These are phyloP conservation scores for Corbicula japonica DNA, from an alignment of 2,888 invertebrate genomes.

Conservation along the genomic window DNA sequence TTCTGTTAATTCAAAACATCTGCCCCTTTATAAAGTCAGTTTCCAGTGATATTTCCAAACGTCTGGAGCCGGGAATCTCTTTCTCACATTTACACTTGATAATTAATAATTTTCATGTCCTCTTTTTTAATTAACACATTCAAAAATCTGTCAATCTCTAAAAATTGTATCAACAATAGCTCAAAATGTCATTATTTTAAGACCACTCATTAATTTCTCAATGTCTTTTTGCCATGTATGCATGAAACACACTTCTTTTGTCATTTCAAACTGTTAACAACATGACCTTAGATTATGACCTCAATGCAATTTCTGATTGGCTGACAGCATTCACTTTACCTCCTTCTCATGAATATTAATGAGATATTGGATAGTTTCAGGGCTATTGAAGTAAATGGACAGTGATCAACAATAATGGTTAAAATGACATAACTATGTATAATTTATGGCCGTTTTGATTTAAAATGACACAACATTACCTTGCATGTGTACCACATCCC, in stretches of 20 bases:
- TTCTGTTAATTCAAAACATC: too few species aligned
- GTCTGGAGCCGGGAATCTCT: too few species aligned
- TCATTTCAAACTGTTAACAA: slow-evolving; percentile 26
- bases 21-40: too few species aligned
- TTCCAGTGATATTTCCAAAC: too few species aligned
- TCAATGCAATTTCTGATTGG: slow-evolving; percentile 49
- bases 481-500: too few species aligned
- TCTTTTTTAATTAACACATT: slow-evolving; percentile 17
- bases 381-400: slow-evolving; percentile 28
- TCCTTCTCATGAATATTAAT: slow-evolving; percentile 59
- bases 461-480: too few species aligned
- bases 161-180: not conserved
- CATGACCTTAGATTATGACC: slow-evolving; percentile 57
- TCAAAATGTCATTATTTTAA: slow-evolving; percentile 12
- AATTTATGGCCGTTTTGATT: too few species aligned
- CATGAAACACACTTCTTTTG: slow-evolving; percentile 43
- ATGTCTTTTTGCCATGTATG: slow-evolving; percentile 1
- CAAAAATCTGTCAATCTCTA: slow-evolving; percentile 24
- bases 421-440: too few species aligned
- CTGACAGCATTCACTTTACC: slow-evolving; percentile 15
- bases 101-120: too few species aligned
- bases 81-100: too few species aligned
- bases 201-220: slow-evolving; percentile 25
- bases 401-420: slow-evolving; percentile 54
- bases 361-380: slow-evolving; percentile 21